Conservation (phyloP, 2,797 vertebrate genomes). For the Danionella dracula region DNA sequence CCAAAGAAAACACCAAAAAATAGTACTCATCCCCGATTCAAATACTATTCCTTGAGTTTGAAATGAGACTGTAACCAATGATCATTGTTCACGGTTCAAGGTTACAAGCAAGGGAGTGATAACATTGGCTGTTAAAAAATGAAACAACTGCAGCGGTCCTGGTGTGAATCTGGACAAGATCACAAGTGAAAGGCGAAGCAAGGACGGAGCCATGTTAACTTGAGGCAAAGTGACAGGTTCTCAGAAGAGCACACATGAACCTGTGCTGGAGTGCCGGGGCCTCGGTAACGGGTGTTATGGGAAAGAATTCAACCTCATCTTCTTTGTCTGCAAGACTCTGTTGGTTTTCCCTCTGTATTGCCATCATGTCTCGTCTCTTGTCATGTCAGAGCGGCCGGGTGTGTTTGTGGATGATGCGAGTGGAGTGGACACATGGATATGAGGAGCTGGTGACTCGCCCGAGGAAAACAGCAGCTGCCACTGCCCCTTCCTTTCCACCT, state of each 20-base stretch:
- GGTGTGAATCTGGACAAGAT: conserved; percentile 6
- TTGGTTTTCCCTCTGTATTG: conserved; percentile 35
- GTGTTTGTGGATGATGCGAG: conserved; percentile 39
- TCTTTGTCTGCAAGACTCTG: conserved; percentile 9
- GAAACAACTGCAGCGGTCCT: not conserved
- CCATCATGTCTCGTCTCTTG: conserved; percentile 38
- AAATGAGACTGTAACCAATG: not conserved
- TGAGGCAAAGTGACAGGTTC: conserved; percentile 5
- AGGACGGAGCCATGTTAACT: conserved; percentile 1
- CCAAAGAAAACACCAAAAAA: no score
- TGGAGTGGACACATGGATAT: conserved; percentile 41
- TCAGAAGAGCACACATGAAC: not conserved
- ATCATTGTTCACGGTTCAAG: not conserved
- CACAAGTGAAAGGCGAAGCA: not conserved
- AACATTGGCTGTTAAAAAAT: not conserved
- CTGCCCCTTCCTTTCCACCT: not conserved
- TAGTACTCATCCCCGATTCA: no score
- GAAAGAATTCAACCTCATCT: conserved; percentile 17
- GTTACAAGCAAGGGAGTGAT: conserved; percentile 8
- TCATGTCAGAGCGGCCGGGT: conserved; percentile 30
- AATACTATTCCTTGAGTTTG: not conserved
- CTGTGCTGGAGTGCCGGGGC: not conserved
- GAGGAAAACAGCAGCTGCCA: conserved; percentile 39
- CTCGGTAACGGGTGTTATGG: conserved; percentile 5
- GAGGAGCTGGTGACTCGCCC: conserved; percentile 42